A percentile compares a stretch with the other conserved stretches of the same genome.
Evolutionary conservation across 1,140 invertebrate genomes (phyloP).

Genomic region (Papilio dardanus): DNA sequence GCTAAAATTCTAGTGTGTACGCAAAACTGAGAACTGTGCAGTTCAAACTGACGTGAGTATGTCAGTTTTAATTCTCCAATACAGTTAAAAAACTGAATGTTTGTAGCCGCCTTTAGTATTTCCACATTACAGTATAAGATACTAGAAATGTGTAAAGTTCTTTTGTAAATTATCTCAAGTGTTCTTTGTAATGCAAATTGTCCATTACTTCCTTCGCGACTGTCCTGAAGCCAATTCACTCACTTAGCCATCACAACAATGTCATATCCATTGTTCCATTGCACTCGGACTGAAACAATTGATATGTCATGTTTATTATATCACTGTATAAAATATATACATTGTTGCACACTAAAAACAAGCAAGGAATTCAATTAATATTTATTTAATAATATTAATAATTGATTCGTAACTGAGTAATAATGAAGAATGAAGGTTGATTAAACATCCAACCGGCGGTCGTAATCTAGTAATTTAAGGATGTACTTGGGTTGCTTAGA

Average conservation of each 20-base stretch:
- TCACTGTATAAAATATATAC: neutral
- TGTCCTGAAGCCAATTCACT: neutral
- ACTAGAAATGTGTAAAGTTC: too few species aligned
- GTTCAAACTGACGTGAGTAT: too few species aligned
- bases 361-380: neutral
- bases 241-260: neutral
- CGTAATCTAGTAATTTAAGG: neutral
- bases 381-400: neutral
- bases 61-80: too few species aligned
- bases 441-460: neutral
- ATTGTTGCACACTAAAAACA: conserved; percentile 11
- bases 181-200: too few species aligned
- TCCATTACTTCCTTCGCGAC: neutral
- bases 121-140: too few species aligned
- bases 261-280: conserved; percentile 31
- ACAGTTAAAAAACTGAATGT: too few species aligned
- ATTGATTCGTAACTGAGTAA: neutral
- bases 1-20: too few species aligned
- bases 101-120: too few species aligned
- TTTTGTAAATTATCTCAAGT: too few species aligned
- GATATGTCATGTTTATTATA: conserved; percentile 6
- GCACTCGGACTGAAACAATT: conserved; percentile 8
- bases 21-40: too few species aligned
- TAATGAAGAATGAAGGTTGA: neutral
- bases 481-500: neutral